A percentile compares a stretch with the other conserved stretches of the same genome.
Conservation (phyloP, 2,113 vertebrate species). For the Thymallus thymallus region DNA sequence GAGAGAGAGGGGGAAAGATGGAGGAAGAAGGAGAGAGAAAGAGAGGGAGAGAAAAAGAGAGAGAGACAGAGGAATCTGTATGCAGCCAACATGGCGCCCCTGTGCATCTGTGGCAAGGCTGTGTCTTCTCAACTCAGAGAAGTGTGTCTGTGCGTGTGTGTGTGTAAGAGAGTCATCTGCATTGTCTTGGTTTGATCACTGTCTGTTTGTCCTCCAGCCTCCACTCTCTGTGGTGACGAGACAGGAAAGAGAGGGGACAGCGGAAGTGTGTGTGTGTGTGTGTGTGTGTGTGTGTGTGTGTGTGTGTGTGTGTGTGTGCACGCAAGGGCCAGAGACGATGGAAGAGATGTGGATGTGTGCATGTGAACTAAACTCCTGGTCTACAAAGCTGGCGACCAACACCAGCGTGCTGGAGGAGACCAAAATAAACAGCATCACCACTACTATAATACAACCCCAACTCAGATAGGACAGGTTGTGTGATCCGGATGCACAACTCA, state of each 20-base stretch:
- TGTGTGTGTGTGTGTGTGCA: background rate
- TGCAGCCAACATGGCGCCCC: constrained; percentile 34
- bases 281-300: background rate
- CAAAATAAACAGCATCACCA: constrained; percentile 2
- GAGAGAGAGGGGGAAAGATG: background rate
- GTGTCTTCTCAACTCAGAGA: constrained; percentile 26
- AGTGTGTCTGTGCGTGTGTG: too few relatives aligned
- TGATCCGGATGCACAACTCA: constrained; percentile 11
- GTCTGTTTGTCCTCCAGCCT: constrained; percentile 23
- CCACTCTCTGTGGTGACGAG: background rate
- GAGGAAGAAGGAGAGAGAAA: constrained; percentile 4
- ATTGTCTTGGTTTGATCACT: constrained; percentile 40
- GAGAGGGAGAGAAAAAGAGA: constrained; percentile 1
- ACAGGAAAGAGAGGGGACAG: constrained; percentile 4
- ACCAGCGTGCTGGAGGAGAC: constrained; percentile 10
- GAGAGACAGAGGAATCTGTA: constrained; percentile 27
- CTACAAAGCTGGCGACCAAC: background rate
- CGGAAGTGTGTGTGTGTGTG: background rate
- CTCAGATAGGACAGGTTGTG: constrained; percentile 12
- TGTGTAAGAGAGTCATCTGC: constrained; percentile 12
- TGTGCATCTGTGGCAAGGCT: constrained; percentile 59
- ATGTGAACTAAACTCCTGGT: background rate
- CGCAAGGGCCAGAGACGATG: background rate
- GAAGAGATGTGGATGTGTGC: background rate
- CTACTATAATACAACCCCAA: constrained; percentile 10